Percentiles rank a stretch among this genome's conserved stretches.
Conservation (phyloP, 92 coral and sea anemone species). For the Porites lobata region DNA sequence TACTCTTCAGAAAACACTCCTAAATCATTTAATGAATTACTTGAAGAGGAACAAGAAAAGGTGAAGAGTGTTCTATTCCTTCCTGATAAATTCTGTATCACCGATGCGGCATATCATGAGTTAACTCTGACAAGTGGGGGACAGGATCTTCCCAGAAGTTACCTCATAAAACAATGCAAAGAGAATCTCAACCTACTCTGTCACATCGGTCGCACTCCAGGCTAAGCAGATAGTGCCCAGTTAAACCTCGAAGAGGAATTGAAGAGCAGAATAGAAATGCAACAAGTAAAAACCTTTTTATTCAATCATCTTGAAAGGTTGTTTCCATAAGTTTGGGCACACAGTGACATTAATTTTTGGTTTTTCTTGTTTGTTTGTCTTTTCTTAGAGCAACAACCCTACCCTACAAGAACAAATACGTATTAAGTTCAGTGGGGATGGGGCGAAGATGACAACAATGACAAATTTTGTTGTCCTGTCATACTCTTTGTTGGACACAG, state of each 20-base stretch:
- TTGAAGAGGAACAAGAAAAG: constrained; percentile 56
- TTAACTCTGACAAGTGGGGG: constrained; percentile 69
- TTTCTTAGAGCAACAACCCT: constrained; percentile 27
- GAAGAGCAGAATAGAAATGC: constrained; percentile 30
- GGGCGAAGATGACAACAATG: constrained; percentile 45
- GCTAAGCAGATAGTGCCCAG: constrained; percentile 69
- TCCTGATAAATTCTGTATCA: constrained; percentile 39
- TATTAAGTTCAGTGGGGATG: constrained; percentile 30
- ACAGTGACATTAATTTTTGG: background rate
- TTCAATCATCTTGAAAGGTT: too few species aligned
- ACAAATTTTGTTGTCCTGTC: constrained; percentile 52
- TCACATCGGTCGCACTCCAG: constrained; percentile 58
- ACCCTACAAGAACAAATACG: background rate
- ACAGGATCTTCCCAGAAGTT: constrained; percentile 54
- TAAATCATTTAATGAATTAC: constrained; percentile 21
- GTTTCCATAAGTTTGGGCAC: background rate
- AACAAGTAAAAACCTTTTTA: background rate
- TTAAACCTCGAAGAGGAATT: constrained; percentile 51
- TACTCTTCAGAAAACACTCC: constrained; percentile 17
- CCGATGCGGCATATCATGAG: constrained; percentile 62
- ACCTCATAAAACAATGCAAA: constrained; percentile 67
- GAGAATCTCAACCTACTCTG: constrained; percentile 43
- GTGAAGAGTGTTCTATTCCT: constrained; percentile 43
- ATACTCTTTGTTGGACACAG: constrained; percentile 47
- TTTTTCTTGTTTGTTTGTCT: background rate